These are phyloP conservation scores for Rhinogobio ventralis DNA, from an alignment of 2,797 vertebrate species.

Conservation along the genomic window DNA sequence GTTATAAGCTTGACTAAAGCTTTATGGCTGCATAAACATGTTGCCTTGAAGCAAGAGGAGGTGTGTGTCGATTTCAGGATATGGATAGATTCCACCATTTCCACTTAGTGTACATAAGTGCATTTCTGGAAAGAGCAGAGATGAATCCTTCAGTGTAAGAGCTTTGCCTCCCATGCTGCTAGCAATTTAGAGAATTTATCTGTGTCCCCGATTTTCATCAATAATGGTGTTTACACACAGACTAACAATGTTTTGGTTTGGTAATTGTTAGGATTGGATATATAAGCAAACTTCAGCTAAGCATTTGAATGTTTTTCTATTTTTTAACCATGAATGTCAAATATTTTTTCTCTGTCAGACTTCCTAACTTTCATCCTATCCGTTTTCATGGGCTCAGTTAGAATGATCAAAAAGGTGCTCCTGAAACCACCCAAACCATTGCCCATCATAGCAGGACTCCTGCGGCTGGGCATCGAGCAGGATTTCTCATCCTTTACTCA, in stretches of 20 bases:
- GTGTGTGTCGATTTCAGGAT: background rate
- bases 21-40: background rate
- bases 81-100: background rate
- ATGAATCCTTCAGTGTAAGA: background rate
- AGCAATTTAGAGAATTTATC: conserved; percentile 8
- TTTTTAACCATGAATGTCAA: background rate
- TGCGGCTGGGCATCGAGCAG: conserved; percentile 21
- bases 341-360: background rate
- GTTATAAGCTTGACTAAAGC: conserved; percentile 14
- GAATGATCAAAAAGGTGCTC: conserved; percentile 42
- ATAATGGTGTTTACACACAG: conserved; percentile 1
- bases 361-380: background rate
- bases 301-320: background rate
- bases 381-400: background rate
- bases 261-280: background rate
- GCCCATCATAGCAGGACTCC: conserved; percentile 39
- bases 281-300: background rate
- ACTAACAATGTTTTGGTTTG: conserved; percentile 4
- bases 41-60: background rate
- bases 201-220: background rate
- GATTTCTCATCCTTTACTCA: conserved; percentile 45
- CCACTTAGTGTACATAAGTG: background rate
- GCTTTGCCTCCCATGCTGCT: background rate
- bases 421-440: conserved; percentile 36
- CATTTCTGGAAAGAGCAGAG: background rate